Percentiles rank a stretch among this genome's conserved stretches.
Evolutionary conservation across 1,140 invertebrate species (phyloP).

Genomic region (Zophobas atratus): DNA sequence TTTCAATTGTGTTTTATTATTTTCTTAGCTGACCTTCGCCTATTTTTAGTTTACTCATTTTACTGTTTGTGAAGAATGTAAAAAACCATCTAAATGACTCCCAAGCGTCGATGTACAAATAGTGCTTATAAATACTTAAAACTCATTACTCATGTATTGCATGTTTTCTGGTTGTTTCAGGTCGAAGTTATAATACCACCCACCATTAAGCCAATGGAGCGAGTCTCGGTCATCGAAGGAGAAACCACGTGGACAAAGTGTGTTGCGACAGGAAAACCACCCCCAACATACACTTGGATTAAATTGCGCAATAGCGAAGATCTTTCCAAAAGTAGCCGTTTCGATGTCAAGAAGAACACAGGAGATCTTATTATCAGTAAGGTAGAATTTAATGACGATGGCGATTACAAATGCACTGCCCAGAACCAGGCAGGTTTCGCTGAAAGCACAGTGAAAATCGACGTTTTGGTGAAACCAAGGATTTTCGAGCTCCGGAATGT

Average conservation of each 20-base stretch:
- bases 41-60: no score
- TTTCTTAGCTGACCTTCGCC: no score
- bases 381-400: slow-evolving; percentile 84
- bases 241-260: slow-evolving; percentile 82
- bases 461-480: slow-evolving; percentile 83
- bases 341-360: slow-evolving; percentile 80
- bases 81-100: background rate
- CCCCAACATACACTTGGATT: slow-evolving; percentile 87
- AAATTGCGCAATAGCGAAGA: slow-evolving; percentile 77
- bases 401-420: slow-evolving; percentile 87
- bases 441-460: slow-evolving; percentile 76
- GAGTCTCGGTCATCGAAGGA: slow-evolving; percentile 83
- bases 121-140: no score
- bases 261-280: slow-evolving; percentile 85
- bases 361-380: slow-evolving; percentile 81
- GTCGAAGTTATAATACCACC: slow-evolving; percentile 84
- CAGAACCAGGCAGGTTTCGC: slow-evolving; percentile 84
- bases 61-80: no score
- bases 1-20: no score
- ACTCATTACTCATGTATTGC: no score
- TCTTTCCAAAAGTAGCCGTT: slow-evolving; percentile 79
- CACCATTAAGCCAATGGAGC: slow-evolving; percentile 74
- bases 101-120: background rate
- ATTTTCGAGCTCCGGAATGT: slow-evolving; percentile 85
- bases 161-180: slow-evolving; percentile 51